Base-by-base conservation (phyloP, 2,888 invertebrate species). In the Rotaria magnacalcarata region DNA sequence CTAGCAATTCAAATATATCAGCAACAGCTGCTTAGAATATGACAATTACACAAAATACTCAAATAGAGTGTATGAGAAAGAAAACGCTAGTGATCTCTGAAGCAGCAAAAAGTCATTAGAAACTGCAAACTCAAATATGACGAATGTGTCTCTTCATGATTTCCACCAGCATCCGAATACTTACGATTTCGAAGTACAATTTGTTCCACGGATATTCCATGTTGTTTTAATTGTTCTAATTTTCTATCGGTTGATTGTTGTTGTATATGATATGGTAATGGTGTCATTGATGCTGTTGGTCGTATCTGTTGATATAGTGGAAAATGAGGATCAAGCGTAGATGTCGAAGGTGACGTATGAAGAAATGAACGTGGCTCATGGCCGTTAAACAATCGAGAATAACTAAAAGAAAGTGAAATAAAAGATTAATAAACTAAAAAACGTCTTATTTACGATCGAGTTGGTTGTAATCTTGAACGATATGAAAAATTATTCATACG, bases 401-500 rank as follows among this genome's bases (percentile, higher is more conserved):
- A 34, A 34, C 67, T 67, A 67, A 21, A 54, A 21, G 24, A 67
- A 41, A 2, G 4, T 34, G 14, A 3, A 7, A 67, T 34, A 67
- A 19, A 67, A 34, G 6, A 67, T 5, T 10, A 67, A 27, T 11
- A 52, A 52, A 52, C 14, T 8, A 52, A 52, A 47, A 47, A 47
- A 10, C 4, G 14, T 14, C 16, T 34, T 67, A 14, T 67, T 4
- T 67, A 67, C 67, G 67, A 67, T 67, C 67, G 27, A 34, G 67
- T 34, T 14, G 34, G 16, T 34, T 67, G 67, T 34, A 67, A 19
- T 34, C 67, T 67, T 27, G 67, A 34, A 67, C 67, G 67, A 67
- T 41, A 41, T 34, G 67, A 41, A 80, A 47, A 47, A 47, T 89
- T 88, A 88, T 89, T 90, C 88, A 90, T 90, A 91, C 96, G 95